Evolutionary conservation across 2,797 vertebrate species (phyloP).

Genomic region (Falco concolor): DNA sequence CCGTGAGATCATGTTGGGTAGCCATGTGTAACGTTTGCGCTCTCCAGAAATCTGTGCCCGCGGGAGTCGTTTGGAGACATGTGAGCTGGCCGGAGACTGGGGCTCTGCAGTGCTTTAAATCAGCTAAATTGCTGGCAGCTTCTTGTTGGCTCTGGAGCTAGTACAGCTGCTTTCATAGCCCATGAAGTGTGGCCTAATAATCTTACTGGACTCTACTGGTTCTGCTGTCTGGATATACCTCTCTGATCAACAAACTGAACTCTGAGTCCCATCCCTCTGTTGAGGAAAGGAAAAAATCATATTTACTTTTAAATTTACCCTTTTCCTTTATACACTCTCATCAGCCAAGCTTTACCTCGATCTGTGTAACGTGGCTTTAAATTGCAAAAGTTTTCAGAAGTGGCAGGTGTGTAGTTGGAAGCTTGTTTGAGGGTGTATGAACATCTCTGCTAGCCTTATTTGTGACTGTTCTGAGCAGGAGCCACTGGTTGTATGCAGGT

Average conservation of each 20-base stretch:
- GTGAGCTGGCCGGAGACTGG: neutral
- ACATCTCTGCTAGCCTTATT: neutral
- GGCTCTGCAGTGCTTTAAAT: conserved; percentile 42
- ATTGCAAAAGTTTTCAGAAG: neutral
- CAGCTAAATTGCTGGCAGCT: neutral
- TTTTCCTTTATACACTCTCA: neutral
- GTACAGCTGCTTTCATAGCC: neutral
- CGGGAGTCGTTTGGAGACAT: neutral
- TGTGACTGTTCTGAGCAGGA: neutral
- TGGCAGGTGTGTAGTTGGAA: neutral
- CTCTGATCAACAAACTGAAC: neutral
- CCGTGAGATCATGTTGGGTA: neutral
- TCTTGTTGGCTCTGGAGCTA: neutral
- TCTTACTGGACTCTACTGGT: neutral
- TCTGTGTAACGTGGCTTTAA: neutral
- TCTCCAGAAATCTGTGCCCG: neutral
- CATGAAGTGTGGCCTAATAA: neutral
- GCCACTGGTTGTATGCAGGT: neutral
- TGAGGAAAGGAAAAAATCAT: neutral
- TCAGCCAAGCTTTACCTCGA: neutral
- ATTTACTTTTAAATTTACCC: neutral
- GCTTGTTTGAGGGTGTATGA: neutral
- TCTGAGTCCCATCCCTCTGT: neutral
- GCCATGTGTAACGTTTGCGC: neutral
- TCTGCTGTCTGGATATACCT: neutral